phyloP scores from a whole-genome alignment of 2,888 invertebrate species.

The Phyllotreta striolata region DNA sequence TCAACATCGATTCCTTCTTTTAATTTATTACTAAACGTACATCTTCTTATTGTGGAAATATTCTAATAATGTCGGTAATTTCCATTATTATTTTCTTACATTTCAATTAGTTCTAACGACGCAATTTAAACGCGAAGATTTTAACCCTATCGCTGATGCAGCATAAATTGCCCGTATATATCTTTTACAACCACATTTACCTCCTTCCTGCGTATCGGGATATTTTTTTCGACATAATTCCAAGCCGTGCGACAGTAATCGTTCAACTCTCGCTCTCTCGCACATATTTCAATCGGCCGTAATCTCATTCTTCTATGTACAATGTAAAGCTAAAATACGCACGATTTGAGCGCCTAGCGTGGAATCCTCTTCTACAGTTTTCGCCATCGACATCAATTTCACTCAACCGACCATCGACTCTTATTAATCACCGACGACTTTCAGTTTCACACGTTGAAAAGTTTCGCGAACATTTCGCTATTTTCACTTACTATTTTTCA shows the following conservation, averaged over 20 bases:
- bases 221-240: slow-evolving; percentile 9
- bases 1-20: background rate
- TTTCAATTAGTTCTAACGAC: too few species aligned
- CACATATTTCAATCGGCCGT: slow-evolving; percentile 21
- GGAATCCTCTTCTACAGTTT: background rate
- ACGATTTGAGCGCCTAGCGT: slow-evolving; percentile 17
- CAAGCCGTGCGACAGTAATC: slow-evolving; percentile 13
- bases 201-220: background rate
- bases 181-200: background rate
- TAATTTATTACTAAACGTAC: too few species aligned
- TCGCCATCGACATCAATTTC: slow-evolving; percentile 6
- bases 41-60: too few species aligned
- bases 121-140: too few species aligned
- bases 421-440: slow-evolving; percentile 14
- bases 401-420: background rate
- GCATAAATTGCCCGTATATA: slow-evolving; percentile 5
- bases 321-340: slow-evolving; percentile 9
- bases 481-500: too few species aligned
- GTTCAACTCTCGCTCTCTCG: slow-evolving; percentile 22
- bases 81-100: too few species aligned
- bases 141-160: background rate
- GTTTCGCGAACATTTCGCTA: too few species aligned
- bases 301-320: slow-evolving; percentile 15
- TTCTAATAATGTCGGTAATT: too few species aligned
- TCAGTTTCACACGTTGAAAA: slow-evolving; percentile 20